Evolutionary conservation across 1,140 invertebrate species (phyloP).

Genomic region (Aphidius ervi): DNA sequence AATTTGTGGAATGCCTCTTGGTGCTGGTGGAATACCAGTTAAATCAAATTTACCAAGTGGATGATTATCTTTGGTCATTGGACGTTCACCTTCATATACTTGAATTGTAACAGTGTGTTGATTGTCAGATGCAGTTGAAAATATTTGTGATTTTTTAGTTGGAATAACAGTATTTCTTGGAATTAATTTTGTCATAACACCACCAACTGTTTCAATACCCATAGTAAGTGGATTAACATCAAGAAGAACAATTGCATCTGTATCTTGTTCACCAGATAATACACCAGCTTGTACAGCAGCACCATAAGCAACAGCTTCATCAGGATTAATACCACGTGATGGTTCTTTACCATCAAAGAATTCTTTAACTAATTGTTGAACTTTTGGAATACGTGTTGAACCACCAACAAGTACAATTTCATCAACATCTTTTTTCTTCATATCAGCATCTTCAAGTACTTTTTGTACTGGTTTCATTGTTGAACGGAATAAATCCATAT

Average conservation of each 20-base stretch:
- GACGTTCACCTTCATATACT: conserved; percentile 95
- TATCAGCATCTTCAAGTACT: conserved; percentile 95
- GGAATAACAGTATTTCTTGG: conserved; percentile 98
- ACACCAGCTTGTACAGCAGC: conserved; percentile 98
- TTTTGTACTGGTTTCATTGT: conserved; percentile 99
- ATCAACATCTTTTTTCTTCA: conserved; percentile 98
- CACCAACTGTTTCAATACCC: conserved; percentile 99
- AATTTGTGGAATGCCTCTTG: conserved; percentile 97
- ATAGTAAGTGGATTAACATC: conserved; percentile 98
- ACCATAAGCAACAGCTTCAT: conserved; percentile 97
- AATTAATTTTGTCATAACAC: conserved; percentile 99
- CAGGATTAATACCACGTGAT: conserved; percentile 96
- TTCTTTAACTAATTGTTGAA: conserved; percentile 98
- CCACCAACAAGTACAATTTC: conserved; percentile 99
- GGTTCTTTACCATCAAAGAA: conserved; percentile 98
- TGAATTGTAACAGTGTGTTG: conserved; percentile 99
- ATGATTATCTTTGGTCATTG: conserved; percentile 99
- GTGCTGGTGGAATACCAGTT: conserved; percentile 96
- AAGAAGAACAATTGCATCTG: conserved; percentile 92
- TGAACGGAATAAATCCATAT: conserved; percentile 98
- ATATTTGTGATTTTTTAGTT: conserved; percentile 99
- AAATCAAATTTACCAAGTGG: conserved; percentile 96
- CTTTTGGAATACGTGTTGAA: conserved; percentile 98
- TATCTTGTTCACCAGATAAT: conserved; percentile 85
- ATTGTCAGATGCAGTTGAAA: conserved; percentile 98